Conservation (phyloP, 2,797 vertebrate species). For the Ceyx erithaca region DNA sequence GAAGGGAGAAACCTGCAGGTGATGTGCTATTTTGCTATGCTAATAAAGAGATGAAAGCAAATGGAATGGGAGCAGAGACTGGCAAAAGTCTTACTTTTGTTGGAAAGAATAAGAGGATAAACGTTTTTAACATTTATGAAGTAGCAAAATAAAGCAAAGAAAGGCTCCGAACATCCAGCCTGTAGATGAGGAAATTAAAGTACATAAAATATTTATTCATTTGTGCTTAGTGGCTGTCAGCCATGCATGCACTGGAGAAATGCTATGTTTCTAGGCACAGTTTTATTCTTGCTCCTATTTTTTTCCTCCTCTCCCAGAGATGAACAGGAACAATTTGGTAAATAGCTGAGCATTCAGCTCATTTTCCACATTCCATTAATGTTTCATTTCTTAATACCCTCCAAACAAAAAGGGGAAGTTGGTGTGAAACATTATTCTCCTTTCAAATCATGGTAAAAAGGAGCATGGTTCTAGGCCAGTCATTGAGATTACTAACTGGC, state of each 20-base stretch:
- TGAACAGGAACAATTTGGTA: conserved; percentile 39
- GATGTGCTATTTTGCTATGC: conserved; percentile 27
- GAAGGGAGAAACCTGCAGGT: conserved; percentile 54
- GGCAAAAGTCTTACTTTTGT: conserved; percentile 31
- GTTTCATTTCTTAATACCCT: conserved; percentile 60
- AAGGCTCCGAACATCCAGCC: conserved; percentile 54
- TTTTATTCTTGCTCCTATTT: conserved; percentile 32
- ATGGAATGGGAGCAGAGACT: not conserved
- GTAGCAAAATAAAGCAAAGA: conserved; percentile 69
- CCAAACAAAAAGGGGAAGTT: conserved; percentile 36
- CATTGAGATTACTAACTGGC: not conserved
- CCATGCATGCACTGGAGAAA: conserved; percentile 20
- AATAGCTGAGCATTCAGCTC: not conserved
- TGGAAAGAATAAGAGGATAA: conserved; percentile 54
- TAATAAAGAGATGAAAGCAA: conserved; percentile 64
- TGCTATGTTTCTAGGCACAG: conserved; percentile 36
- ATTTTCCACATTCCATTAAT: conserved; percentile 46
- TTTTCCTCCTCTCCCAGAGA: not conserved
- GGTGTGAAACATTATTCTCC: conserved; percentile 18
- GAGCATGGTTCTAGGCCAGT: not conserved
- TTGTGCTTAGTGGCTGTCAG: conserved; percentile 53
- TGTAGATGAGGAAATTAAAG: conserved; percentile 75
- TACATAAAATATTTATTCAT: conserved; percentile 75
- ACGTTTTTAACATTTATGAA: conserved; percentile 68
- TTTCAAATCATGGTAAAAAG: not conserved